phyloP scores from a whole-genome alignment of 2,113 vertebrate genomes.

The Heterocephalus glaber region DNA sequence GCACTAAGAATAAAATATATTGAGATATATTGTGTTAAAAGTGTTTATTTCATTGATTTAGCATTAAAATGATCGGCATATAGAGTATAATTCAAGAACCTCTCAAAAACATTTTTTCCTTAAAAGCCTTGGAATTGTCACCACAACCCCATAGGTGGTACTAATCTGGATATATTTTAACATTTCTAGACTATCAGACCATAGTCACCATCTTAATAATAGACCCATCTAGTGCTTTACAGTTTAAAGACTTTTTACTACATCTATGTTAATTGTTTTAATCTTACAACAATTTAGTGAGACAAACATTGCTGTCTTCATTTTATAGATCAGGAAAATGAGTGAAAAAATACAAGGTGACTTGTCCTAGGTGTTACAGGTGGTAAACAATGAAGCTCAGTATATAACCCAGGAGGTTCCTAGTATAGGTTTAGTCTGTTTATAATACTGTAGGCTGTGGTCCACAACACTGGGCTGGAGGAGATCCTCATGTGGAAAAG shows the following conservation, averaged over 20 bases:
- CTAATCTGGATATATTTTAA: not conserved
- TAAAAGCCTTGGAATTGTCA: not conserved
- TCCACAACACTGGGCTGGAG: not conserved
- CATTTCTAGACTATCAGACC: not conserved
- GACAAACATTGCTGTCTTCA: not conserved
- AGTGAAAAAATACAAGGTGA: not conserved
- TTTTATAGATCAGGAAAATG: not conserved
- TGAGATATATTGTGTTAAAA: not conserved
- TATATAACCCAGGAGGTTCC: not conserved
- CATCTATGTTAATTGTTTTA: not conserved
- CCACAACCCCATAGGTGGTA: not conserved
- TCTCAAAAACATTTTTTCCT: not conserved
- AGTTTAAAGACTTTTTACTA: not conserved
- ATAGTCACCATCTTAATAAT: not conserved
- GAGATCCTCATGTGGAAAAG: not conserved
- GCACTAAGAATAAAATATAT: not conserved
- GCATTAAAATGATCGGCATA: not conserved
- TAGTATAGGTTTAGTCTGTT: not conserved
- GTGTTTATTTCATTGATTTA: constrained; percentile 18
- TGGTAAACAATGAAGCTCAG: not conserved
- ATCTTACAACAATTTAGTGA: not conserved
- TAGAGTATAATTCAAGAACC: not conserved
- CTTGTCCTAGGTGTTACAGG: not conserved
- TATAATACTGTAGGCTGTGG: not conserved
- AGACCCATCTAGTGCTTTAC: not conserved